phyloP scores from a whole-genome alignment of 2,113 vertebrate genomes.

The Microtus ochrogaster region DNA sequence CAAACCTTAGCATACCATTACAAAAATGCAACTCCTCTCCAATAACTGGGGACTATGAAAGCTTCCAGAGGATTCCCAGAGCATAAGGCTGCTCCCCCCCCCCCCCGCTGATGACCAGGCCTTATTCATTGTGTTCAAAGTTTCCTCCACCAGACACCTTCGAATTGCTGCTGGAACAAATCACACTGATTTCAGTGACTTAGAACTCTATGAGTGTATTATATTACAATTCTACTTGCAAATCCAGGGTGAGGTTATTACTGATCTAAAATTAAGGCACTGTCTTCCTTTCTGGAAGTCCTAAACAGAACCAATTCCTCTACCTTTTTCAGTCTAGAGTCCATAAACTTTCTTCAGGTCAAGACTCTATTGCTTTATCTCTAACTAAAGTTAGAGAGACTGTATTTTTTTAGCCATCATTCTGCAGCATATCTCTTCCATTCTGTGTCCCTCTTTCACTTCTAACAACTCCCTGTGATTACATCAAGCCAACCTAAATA shows the following conservation, averaged over 20 bases:
- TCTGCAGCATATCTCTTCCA: background rate
- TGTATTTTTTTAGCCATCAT: background rate
- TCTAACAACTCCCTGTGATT: background rate
- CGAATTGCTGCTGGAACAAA: background rate
- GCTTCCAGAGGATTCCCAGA: background rate
- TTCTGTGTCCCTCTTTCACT: background rate
- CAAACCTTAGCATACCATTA: background rate
- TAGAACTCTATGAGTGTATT: background rate
- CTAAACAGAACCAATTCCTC: background rate
- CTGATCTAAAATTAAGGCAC: background rate
- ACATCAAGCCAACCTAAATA: background rate
- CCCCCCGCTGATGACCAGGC: too few species aligned
- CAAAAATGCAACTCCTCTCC: background rate
- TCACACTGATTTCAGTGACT: background rate
- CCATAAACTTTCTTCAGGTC: rapidly evolving
- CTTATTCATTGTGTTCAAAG: background rate
- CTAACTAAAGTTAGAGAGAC: background rate
- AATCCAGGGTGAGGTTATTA: background rate
- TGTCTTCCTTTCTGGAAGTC: background rate
- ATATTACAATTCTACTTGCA: background rate
- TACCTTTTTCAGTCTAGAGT: background rate
- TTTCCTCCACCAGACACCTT: background rate
- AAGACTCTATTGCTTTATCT: too few species aligned
- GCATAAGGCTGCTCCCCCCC: too few species aligned
- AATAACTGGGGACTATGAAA: background rate